phyloP scores from a whole-genome alignment of 1,140 invertebrate species.

The Drosophila arawakana region DNA sequence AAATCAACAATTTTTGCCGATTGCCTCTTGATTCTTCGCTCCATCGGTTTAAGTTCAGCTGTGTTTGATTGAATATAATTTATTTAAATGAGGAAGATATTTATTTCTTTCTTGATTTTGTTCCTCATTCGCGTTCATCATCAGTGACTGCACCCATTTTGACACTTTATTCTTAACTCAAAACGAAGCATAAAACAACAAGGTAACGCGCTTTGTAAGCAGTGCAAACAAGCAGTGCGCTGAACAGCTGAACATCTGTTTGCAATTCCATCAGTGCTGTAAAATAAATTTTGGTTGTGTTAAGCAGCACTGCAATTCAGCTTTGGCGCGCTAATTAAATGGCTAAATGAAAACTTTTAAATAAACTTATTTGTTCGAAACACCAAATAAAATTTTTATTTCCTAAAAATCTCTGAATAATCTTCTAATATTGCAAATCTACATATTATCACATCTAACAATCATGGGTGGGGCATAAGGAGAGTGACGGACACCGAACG shows the following conservation, averaged over 20 bases:
- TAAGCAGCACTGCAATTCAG: neutral
- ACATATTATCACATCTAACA: slow-evolving; percentile 82
- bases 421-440: slow-evolving; percentile 69
- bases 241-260: no score
- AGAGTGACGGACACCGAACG: slow-evolving; percentile 71
- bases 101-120: no score
- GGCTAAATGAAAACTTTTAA: neutral
- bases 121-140: no score
- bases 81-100: no score
- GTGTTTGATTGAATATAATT: no score
- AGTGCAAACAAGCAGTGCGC: no score
- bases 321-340: neutral
- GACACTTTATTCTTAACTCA: no score
- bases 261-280: no score
- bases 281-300: no score
- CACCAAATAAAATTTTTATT: neutral
- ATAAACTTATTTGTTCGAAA: neutral
- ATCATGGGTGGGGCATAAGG: slow-evolving; percentile 79
- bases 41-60: neutral
- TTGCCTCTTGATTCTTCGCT: neutral
- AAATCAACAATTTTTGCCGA: neutral
- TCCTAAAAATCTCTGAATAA: slow-evolving; percentile 41
- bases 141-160: neutral
- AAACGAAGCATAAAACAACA: no score
- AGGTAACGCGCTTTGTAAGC: no score